These are phyloP conservation scores for Chrysolina haemoptera DNA, from an alignment of 2,888 invertebrate species.

Conservation along the genomic window DNA sequence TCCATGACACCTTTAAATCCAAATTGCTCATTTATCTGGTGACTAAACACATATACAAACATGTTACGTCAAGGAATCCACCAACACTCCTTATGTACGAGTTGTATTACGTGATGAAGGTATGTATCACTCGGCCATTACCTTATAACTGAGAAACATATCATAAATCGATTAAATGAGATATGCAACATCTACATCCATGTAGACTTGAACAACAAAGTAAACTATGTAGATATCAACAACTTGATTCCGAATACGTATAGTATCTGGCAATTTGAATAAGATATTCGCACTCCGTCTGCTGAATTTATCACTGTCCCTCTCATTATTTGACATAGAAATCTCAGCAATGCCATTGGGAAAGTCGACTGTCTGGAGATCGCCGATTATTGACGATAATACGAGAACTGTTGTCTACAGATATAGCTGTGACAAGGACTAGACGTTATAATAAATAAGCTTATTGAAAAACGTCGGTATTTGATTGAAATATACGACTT, in stretches of 20 bases:
- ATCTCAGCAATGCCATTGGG: constrained; percentile 1
- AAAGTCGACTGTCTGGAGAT: constrained; percentile 1
- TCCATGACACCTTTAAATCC: neutral
- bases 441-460: constrained; percentile 9
- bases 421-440: constrained; percentile 14
- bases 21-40: neutral
- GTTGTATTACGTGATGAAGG: constrained; percentile 13
- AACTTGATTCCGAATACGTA: neutral
- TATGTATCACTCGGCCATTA: constrained; percentile 13
- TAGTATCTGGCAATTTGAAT: neutral
- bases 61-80: neutral
- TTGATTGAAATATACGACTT: constrained; percentile 8
- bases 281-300: neutral
- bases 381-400: constrained; percentile 2
- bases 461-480: constrained; percentile 3
- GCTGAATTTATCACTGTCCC: constrained; percentile 11
- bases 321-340: constrained; percentile 9
- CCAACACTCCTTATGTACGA: neutral
- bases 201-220: constrained; percentile 12
- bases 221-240: neutral
- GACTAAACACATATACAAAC: neutral
- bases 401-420: neutral
- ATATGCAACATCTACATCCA: constrained; percentile 17
- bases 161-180: constrained; percentile 25
- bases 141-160: constrained; percentile 23